Percentiles rank a stretch among this genome's conserved stretches.
Conservation (phyloP, 2,888 invertebrate genomes). For the Pachymerium ferrugineum region DNA sequence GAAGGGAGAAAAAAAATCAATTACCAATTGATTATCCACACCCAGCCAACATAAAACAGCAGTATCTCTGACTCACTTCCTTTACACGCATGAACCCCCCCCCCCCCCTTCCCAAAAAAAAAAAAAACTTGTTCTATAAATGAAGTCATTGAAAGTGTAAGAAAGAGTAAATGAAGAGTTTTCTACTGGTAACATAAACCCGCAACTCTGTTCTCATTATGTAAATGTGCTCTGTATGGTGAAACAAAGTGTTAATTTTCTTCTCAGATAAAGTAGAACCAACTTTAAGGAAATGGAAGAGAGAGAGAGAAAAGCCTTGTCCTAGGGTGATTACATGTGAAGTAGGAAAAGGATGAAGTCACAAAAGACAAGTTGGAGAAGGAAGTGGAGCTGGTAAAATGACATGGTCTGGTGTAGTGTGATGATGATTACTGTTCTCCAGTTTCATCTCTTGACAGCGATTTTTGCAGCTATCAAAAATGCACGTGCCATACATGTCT, state of each 20-base stretch:
- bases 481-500: neutral
- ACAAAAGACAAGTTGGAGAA: neutral
- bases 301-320: neutral
- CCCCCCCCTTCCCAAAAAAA: too few relatives aligned
- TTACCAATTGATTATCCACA: neutral
- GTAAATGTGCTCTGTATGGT: neutral
- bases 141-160: neutral
- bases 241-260: neutral
- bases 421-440: neutral
- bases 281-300: too few relatives aligned
- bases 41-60: too few relatives aligned
- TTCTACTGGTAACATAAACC: too few relatives aligned
- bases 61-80: too few relatives aligned
- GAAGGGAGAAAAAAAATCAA: neutral
- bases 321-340: neutral
- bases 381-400: neutral
- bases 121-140: neutral
- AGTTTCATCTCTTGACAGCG: neutral
- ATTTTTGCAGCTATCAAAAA: constrained; percentile 2
- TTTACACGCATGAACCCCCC: too few relatives aligned
- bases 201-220: too few relatives aligned
- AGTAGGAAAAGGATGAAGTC: neutral
- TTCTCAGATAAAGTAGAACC: too few relatives aligned
- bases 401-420: neutral
- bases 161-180: too few relatives aligned